These are phyloP conservation scores for Epinephelus awoara DNA, from an alignment of 2,797 vertebrate genomes.

Conservation along the genomic window DNA sequence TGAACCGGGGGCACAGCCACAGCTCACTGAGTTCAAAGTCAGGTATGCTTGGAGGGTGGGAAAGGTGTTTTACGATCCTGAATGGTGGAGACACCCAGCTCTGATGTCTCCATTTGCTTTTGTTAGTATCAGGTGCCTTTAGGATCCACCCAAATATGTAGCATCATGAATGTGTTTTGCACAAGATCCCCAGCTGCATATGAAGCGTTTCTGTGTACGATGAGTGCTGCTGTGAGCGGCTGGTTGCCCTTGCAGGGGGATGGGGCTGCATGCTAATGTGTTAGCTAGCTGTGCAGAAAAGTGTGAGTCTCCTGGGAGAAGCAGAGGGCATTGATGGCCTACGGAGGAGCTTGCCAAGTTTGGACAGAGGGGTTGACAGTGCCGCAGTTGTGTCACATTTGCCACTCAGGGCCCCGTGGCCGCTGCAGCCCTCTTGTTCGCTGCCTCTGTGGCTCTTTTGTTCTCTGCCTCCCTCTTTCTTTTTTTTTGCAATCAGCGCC, in stretches of 20 bases:
- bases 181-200: constrained; percentile 53
- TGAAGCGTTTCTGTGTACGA: constrained; percentile 59
- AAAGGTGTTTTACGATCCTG: not conserved
- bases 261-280: constrained; percentile 81
- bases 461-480: constrained; percentile 62
- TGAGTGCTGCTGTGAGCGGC: constrained; percentile 61
- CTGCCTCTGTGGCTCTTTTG: constrained; percentile 75
- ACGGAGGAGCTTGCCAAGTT: constrained; percentile 75
- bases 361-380: constrained; percentile 68
- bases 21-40: constrained; percentile 84
- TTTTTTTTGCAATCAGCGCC: constrained; percentile 47
- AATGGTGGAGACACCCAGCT: not conserved
- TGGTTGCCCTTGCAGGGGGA: constrained; percentile 77
- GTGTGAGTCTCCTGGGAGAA: constrained; percentile 63
- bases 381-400: constrained; percentile 63
- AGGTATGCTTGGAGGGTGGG: constrained; percentile 77
- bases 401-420: constrained; percentile 22
- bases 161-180: constrained; percentile 22
- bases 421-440: constrained; percentile 30
- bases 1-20: constrained; percentile 78
- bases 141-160: constrained; percentile 13
- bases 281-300: constrained; percentile 73
- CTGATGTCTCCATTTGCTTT: constrained; percentile 17
- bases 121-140: constrained; percentile 27
- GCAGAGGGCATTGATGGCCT: constrained; percentile 74